A percentile compares a stretch with the other conserved stretches of the same genome.
These are phyloP conservation scores for Hydropotes inermis DNA, from an alignment of 2,113 vertebrate genomes.

Conservation along the genomic window DNA sequence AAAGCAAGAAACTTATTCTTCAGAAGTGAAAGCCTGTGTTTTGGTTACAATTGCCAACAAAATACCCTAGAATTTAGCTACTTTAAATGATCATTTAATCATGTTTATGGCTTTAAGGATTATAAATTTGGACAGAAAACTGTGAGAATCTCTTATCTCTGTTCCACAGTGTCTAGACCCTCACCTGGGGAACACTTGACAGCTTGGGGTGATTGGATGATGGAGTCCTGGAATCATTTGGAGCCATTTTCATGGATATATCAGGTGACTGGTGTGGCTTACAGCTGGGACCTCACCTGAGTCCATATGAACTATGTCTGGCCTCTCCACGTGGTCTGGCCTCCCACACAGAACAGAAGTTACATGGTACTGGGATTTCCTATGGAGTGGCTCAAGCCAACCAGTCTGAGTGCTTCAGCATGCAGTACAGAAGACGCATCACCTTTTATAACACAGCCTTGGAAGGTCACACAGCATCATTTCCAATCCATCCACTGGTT, in stretches of 20 bases:
- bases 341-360: neutral
- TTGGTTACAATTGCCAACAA: neutral
- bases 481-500: neutral
- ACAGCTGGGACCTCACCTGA: neutral
- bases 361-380: neutral
- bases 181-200: neutral
- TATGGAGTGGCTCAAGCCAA: neutral
- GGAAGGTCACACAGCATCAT: neutral
- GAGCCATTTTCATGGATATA: neutral
- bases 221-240: neutral
- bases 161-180: neutral
- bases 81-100: neutral
- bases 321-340: neutral
- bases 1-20: neutral
- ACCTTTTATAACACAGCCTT: neutral
- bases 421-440: neutral
- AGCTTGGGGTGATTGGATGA: no score
- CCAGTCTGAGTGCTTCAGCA: neutral
- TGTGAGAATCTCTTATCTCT: neutral
- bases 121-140: neutral
- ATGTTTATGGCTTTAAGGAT: neutral
- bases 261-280: neutral
- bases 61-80: neutral
- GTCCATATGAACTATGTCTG: neutral
- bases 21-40: neutral